A percentile compares a stretch with the other conserved stretches of the same genome.
Conservation (phyloP, 2,888 invertebrate genomes). For the Masnerella sp. region DNA sequence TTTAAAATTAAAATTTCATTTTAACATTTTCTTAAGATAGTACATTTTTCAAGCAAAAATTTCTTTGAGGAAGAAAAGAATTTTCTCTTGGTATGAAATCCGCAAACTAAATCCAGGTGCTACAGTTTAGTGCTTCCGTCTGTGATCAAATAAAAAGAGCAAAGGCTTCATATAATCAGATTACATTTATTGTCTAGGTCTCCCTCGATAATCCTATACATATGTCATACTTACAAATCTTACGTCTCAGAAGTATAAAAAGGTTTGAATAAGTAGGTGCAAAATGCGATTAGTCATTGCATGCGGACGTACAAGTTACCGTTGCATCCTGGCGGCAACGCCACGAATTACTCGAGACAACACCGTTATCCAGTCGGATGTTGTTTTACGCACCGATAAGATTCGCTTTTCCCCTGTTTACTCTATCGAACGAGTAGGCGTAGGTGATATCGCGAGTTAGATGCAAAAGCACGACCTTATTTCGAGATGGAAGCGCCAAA, state of each 20-base stretch:
- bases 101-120: constrained; percentile 75
- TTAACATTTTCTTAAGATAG: neutral
- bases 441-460: neutral
- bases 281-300: constrained; percentile 11
- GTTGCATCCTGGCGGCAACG: constrained; percentile 1
- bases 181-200: constrained; percentile 78
- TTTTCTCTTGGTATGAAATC: neutral
- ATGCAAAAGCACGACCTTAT: too few species aligned
- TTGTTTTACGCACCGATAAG: constrained; percentile 7
- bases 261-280: constrained; percentile 3
- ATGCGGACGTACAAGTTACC: neutral
- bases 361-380: constrained; percentile 25
- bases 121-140: constrained; percentile 77
- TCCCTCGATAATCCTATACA: constrained; percentile 68
- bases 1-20: neutral
- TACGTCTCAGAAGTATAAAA: constrained; percentile 36
- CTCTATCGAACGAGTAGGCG: constrained; percentile 6
- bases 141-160: constrained; percentile 77
- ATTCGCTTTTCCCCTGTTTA: constrained; percentile 2
- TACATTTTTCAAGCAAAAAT: neutral
- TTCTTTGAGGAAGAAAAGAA: neutral
- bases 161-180: constrained; percentile 77
- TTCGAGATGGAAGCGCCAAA: too few species aligned
- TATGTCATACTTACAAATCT: constrained; percentile 36
- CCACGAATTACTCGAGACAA: neutral